Evolutionary conservation across 2,113 vertebrate genomes (phyloP).

Genomic region (Caranx melampygus): DNA sequence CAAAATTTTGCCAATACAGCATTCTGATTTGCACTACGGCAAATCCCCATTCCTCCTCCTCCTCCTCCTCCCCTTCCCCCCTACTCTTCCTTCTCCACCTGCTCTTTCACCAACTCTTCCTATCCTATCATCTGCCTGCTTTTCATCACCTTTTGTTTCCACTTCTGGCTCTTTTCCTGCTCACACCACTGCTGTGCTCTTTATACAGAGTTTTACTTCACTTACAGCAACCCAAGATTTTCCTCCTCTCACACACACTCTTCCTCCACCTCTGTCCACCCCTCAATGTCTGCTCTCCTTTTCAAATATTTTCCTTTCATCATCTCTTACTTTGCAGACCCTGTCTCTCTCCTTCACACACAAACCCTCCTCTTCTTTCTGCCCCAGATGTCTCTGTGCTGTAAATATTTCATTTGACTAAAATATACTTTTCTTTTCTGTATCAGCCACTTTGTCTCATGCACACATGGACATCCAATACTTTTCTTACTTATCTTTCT

Average conservation of each 20-base stretch:
- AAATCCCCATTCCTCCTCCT: slow-evolving; percentile 10
- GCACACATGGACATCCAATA: background rate
- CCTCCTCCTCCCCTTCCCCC: background rate
- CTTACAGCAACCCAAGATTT: slow-evolving; percentile 13
- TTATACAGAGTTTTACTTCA: slow-evolving; percentile 21
- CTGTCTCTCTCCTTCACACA: background rate
- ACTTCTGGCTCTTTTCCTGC: slow-evolving; percentile 23
- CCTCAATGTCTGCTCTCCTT: slow-evolving; percentile 1
- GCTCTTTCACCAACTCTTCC: slow-evolving; percentile 27
- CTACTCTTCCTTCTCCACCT: background rate
- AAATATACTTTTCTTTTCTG: slow-evolving; percentile 26
- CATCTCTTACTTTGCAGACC: background rate
- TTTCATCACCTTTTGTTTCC: slow-evolving; percentile 53
- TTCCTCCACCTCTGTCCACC: slow-evolving; percentile 10
- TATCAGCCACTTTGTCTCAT: background rate
- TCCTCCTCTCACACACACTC: slow-evolving; percentile 2
- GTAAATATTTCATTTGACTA: slow-evolving; percentile 53
- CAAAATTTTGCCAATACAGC: slow-evolving; percentile 69
- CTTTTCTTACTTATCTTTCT: background rate
- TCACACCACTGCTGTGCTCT: background rate
- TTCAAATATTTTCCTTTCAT: slow-evolving; percentile 53
- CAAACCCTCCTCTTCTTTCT: background rate
- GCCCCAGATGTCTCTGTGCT: slow-evolving; percentile 17
- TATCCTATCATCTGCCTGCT: slow-evolving; percentile 29
- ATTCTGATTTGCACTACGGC: slow-evolving; percentile 32